Evolutionary conservation across 1,140 invertebrate genomes (phyloP).

Genomic region (Tetraneura akinire): DNA sequence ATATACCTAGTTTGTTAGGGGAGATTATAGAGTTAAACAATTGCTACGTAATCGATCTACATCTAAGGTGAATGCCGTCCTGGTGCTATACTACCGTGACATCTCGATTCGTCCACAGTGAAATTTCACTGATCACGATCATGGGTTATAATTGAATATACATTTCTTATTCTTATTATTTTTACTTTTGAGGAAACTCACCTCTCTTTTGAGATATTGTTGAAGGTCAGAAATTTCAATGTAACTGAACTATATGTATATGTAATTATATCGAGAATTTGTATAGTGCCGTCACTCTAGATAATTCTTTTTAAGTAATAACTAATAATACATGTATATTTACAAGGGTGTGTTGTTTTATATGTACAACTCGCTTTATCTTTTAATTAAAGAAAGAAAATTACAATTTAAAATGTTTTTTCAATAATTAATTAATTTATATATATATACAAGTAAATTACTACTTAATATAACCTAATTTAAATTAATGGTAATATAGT

Average conservation of each 20-base stretch:
- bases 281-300: no score
- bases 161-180: neutral
- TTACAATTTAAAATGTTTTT: no score
- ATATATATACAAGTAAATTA: no score
- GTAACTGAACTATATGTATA: neutral
- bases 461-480: no score
- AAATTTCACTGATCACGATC: conserved; percentile 49
- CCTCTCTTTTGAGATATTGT: neutral
- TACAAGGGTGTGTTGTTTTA: no score
- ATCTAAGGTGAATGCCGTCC: conserved; percentile 13
- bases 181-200: conserved; percentile 19
- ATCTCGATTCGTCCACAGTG: neutral
- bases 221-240: neutral
- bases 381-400: no score
- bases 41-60: conserved; percentile 36
- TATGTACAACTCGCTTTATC: no score
- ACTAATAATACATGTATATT: no score
- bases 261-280: no score
- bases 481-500: no score
- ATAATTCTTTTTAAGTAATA: no score
- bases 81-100: conserved; percentile 26
- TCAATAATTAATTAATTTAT: no score
- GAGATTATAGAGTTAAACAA: conserved; percentile 38
- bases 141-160: conserved; percentile 27
- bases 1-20: neutral